A percentile compares a stretch with the other conserved stretches of the same genome.
phyloP scores from a whole-genome alignment of 2,888 invertebrate genomes.

The Gasteruption jaculator region DNA sequence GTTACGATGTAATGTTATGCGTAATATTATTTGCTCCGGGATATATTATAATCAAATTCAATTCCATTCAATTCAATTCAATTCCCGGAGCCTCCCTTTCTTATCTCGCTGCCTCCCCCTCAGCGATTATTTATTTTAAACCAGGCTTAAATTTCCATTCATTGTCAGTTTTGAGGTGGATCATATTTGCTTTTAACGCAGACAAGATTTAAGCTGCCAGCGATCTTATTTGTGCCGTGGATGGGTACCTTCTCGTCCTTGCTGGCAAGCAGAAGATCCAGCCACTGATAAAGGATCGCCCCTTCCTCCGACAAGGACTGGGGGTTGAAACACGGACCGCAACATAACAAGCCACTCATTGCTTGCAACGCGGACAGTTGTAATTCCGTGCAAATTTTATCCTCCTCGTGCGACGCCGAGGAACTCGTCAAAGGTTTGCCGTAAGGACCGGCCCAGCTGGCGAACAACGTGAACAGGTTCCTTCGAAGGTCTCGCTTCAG shows the following conservation, averaged over 20 bases:
- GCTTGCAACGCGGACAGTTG: constrained; percentile 65
- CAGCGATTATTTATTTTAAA: too few species aligned
- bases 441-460: constrained; percentile 90
- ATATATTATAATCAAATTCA: too few species aligned
- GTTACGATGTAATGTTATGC: too few species aligned
- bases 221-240: too few species aligned
- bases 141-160: too few species aligned
- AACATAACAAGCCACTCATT: constrained; percentile 93
- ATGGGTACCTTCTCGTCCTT: constrained; percentile 83
- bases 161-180: too few species aligned
- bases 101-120: too few species aligned
- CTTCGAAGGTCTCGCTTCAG: constrained; percentile 82
- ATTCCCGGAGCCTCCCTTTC: too few species aligned
- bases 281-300: constrained; percentile 85
- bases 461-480: constrained; percentile 86
- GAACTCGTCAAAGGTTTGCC: constrained; percentile 61
- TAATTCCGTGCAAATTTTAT: constrained; percentile 49
- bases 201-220: too few species aligned
- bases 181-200: too few species aligned
- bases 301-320: constrained; percentile 85
- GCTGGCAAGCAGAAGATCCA: constrained; percentile 84
- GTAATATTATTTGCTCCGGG: too few species aligned
- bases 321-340: constrained; percentile 91
- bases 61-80: too few species aligned
- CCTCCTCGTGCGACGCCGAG: constrained; percentile 38